Evolutionary conservation across 2,113 vertebrate genomes (phyloP), one percentile per base, ranked within the genome.

Genomic region (Rhinopomastus cyanomelas): DNA sequence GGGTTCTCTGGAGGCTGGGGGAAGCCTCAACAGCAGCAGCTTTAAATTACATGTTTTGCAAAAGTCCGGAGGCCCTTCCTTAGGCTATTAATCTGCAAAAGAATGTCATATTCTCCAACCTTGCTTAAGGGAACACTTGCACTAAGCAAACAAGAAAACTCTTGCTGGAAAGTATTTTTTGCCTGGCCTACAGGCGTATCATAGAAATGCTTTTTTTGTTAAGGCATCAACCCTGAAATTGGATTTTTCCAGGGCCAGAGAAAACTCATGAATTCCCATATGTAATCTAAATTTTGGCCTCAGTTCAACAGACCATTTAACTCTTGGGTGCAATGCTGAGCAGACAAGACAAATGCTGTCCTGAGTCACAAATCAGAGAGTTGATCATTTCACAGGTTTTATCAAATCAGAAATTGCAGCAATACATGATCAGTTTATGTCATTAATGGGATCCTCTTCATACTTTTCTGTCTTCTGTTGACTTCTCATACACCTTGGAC

Each of bases 231-330:
- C 60, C 37, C 34, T 82, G 30, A 90, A 95, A 85, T 17, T 69
- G 46, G 34, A 88, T 93, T 95, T 42, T 94, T 88, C 42, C 48
- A 66, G 62, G 84, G 55, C 65, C 74, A 72, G 86, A 92, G 60
- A 83, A 79, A 37, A 51, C 42, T 72, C 30, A 64, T 65, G 73
- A 74, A 89, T 46, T 89, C 76, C 29, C 53, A 78, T 71, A 62
- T 82, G 20, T 88, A 79, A 59, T 73, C 42, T 76, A 69, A 64
- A 69, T 87, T 86, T 81, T 73, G 69, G 22, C 6, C 55, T 77
- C 25, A 32, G 29, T 85, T 81, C 51, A 86, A 18, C 67, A 75
- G n/a, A 81, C 27, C 18, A 36, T 51, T 88, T 93, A 86, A 61
- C 29, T 90, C 68, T 59, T 62, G 52, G 55, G 51, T 90, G 62